phyloP scores from a whole-genome alignment of 2,888 invertebrate species.

The Hyles lineata region DNA sequence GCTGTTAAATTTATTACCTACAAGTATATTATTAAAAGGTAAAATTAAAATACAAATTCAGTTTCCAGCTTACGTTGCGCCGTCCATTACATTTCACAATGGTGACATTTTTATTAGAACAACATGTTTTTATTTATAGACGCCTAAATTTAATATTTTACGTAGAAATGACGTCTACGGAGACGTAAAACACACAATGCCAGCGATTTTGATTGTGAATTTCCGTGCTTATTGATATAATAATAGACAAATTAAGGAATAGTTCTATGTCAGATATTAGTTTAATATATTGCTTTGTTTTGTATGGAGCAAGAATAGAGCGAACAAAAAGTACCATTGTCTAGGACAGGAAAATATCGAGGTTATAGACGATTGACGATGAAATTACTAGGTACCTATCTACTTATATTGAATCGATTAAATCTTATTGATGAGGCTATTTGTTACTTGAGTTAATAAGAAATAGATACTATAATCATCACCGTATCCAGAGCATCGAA shows the following conservation, averaged over 20 bases:
- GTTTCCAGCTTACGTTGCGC: conserved; percentile 17
- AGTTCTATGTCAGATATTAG: not conserved
- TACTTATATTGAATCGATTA: too few species aligned
- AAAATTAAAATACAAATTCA: conserved; percentile 20
- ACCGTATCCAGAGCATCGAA: too few species aligned
- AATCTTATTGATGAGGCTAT: too few species aligned
- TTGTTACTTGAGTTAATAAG: too few species aligned
- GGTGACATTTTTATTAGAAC: conserved; percentile 30
- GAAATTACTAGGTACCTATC: not conserved
- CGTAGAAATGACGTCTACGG: conserved; percentile 27
- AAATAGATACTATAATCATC: too few species aligned
- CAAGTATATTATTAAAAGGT: conserved; percentile 7
- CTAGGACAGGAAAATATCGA: conserved; percentile 13
- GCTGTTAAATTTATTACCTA: not conserved
- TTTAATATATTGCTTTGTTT: conserved; percentile 18
- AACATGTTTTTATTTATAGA: conserved; percentile 29
- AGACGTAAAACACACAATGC: conserved; percentile 23
- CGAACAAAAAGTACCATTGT: conserved; percentile 4
- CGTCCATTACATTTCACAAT: conserved; percentile 27
- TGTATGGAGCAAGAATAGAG: not conserved
- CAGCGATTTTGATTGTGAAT: conserved; percentile 8
- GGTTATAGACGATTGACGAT: too few species aligned
- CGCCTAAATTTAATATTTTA: conserved; percentile 29
- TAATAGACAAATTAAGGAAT: conserved; percentile 8
- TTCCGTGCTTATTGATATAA: conserved; percentile 3